phyloP scores from a whole-genome alignment of 2,113 vertebrate species.

The Oryzias celebensis region DNA sequence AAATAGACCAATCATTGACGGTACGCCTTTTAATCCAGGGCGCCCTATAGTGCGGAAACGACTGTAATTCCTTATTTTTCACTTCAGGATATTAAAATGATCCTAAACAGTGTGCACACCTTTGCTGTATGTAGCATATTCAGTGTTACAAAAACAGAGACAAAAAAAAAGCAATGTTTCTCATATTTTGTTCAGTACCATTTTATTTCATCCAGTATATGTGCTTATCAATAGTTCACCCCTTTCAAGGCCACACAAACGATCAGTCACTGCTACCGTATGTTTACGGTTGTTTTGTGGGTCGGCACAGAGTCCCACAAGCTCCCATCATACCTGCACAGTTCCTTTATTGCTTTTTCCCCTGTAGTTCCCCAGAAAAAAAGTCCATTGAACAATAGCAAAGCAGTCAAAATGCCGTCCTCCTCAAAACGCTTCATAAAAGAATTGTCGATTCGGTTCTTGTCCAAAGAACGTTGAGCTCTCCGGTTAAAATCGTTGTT shows the following conservation, averaged over 20 bases:
- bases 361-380: slow-evolving; percentile 65
- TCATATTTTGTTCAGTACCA: slow-evolving; percentile 76
- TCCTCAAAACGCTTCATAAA: slow-evolving; percentile 54
- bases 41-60: too few species aligned
- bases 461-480: slow-evolving; percentile 49
- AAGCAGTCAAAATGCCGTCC: slow-evolving; percentile 67
- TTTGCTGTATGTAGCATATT: too few species aligned
- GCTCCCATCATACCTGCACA: slow-evolving; percentile 54
- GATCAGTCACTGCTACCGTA: slow-evolving; percentile 37
- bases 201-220: slow-evolving; percentile 77
- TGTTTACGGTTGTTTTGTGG: slow-evolving; percentile 22
- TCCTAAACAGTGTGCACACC: too few species aligned
- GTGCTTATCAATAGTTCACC: slow-evolving; percentile 76
- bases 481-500: slow-evolving; percentile 53
- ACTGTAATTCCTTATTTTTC: too few species aligned
- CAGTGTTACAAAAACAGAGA: neutral
- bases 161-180: slow-evolving; percentile 26
- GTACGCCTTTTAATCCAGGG: too few species aligned
- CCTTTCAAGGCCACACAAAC: slow-evolving; percentile 41
- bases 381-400: slow-evolving; percentile 70
- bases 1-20: too few species aligned
- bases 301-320: slow-evolving; percentile 45
- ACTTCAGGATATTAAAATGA: too few species aligned
- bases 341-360: slow-evolving; percentile 77
- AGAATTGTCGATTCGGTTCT: slow-evolving; percentile 51